phyloP scores from a whole-genome alignment of 2,113 vertebrate genomes.

The Tachysurus vachellii region DNA sequence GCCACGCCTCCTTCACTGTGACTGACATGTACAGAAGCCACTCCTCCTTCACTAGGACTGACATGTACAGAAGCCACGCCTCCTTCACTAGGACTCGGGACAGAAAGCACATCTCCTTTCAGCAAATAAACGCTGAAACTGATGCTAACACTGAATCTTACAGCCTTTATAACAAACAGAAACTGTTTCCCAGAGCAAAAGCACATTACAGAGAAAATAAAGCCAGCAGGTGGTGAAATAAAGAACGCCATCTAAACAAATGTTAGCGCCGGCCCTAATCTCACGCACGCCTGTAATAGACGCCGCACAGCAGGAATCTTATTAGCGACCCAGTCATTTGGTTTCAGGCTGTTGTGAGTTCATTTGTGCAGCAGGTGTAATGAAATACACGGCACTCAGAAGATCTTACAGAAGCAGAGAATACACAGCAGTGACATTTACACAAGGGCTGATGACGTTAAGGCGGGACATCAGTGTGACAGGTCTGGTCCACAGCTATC shows the following conservation, averaged over 20 bases:
- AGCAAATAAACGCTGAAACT: not conserved
- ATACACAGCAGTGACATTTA: not conserved
- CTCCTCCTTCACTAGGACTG: not conserved
- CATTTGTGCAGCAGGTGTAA: constrained; percentile 27
- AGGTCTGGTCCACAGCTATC: too few species aligned
- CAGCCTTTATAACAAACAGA: not conserved
- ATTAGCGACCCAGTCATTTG: constrained; percentile 26
- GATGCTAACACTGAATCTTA: not conserved
- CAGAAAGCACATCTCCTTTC: not conserved
- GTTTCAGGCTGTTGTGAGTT: constrained; percentile 6
- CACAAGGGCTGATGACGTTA: not conserved
- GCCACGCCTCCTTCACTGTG: not conserved
- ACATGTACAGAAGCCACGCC: not conserved
- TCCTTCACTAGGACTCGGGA: too few species aligned
- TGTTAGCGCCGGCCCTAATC: constrained; percentile 8
- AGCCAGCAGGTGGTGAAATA: constrained; percentile 18
- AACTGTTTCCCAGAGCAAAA: not conserved
- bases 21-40: not conserved
- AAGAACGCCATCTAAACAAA: constrained; percentile 25
- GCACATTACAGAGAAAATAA: constrained; percentile 23
- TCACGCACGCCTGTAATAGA: constrained; percentile 17
- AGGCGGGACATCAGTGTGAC: not conserved
- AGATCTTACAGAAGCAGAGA: not conserved
- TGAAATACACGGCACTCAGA: not conserved
- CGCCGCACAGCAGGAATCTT: constrained; percentile 2